Evolutionary conservation across 2,888 invertebrate genomes (phyloP).

Genomic region (Mesodorylaimus sp.): DNA sequence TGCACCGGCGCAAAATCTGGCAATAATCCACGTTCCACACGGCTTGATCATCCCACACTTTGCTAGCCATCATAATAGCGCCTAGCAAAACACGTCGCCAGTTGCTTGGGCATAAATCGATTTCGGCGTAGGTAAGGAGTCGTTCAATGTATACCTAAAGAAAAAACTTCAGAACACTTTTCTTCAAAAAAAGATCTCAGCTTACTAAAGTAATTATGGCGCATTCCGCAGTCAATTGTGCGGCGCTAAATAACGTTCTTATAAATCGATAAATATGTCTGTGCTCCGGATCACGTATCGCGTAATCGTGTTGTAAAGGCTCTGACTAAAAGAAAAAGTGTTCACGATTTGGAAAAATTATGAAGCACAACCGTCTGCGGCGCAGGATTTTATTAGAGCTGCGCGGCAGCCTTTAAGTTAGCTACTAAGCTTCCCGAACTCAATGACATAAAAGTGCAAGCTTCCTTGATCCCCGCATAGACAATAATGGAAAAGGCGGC

Average conservation of each 20-base stretch:
- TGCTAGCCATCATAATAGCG: conserved; percentile 86
- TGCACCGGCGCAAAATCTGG: conserved; percentile 94
- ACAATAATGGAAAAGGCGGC: too few species aligned
- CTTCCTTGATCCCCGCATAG: too few species aligned
- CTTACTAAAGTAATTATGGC: conserved; percentile 88
- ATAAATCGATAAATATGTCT: conserved; percentile 43
- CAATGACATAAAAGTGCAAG: too few species aligned
- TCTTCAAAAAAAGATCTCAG: too few species aligned
- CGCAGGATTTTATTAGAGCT: too few species aligned
- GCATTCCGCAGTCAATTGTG: conserved; percentile 97
- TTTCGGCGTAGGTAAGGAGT: conserved; percentile 85
- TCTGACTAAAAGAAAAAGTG: too few species aligned
- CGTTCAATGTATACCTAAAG: conserved; percentile 40
- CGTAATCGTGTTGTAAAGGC: conserved; percentile 68
- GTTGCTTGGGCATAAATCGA: conserved; percentile 87
- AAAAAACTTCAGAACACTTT: too few species aligned
- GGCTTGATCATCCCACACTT: conserved; percentile 98
- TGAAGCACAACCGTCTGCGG: too few species aligned
- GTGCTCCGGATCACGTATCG: conserved; percentile 86
- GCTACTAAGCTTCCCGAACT: too few species aligned
- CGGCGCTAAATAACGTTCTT: conserved; percentile 87
- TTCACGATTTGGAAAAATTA: too few species aligned
- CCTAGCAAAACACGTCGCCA: conserved; percentile 97
- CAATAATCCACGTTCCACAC: conserved; percentile 99
- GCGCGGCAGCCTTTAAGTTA: too few species aligned